phyloP scores from a whole-genome alignment of 2,888 invertebrate species.

The Dynastes maya region DNA sequence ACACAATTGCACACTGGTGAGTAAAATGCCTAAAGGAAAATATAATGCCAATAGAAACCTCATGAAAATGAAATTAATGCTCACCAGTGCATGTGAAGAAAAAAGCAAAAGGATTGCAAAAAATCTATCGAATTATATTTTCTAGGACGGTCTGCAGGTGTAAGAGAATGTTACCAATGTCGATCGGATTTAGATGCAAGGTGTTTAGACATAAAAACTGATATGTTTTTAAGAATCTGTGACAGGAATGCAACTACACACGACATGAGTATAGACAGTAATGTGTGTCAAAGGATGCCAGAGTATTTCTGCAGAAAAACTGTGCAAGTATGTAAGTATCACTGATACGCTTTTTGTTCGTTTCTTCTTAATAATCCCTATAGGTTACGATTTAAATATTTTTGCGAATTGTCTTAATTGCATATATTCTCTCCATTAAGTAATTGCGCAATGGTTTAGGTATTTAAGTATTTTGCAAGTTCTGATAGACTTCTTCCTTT shows the following conservation, averaged over 20 bases:
- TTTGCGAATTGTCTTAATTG: not conserved
- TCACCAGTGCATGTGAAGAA: not conserved
- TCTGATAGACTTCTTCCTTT: too few relatives aligned
- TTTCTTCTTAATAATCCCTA: too few relatives aligned
- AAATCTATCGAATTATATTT: not conserved
- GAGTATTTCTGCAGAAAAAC: conserved; percentile 35
- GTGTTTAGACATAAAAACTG: conserved; percentile 68
- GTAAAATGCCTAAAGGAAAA: not conserved
- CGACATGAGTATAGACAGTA: conserved; percentile 31
- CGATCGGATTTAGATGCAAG: conserved; percentile 80
- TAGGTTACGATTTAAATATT: too few relatives aligned
- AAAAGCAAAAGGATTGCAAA: not conserved
- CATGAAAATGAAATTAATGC: not conserved
- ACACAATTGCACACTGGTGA: not conserved
- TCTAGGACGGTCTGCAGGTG: not conserved
- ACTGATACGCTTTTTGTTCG: too few relatives aligned
- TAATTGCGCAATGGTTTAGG: not conserved
- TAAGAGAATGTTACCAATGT: conserved; percentile 78
- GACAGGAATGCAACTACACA: conserved; percentile 29
- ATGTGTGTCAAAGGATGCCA: conserved; percentile 12
- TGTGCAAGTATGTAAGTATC: conserved; percentile 24
- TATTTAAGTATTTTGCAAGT: too few relatives aligned
- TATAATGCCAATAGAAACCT: not conserved
- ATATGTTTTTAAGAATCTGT: conserved; percentile 32
- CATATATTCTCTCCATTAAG: not conserved